Conservation (phyloP, 2,797 vertebrate genomes). For the Anas capensis region DNA sequence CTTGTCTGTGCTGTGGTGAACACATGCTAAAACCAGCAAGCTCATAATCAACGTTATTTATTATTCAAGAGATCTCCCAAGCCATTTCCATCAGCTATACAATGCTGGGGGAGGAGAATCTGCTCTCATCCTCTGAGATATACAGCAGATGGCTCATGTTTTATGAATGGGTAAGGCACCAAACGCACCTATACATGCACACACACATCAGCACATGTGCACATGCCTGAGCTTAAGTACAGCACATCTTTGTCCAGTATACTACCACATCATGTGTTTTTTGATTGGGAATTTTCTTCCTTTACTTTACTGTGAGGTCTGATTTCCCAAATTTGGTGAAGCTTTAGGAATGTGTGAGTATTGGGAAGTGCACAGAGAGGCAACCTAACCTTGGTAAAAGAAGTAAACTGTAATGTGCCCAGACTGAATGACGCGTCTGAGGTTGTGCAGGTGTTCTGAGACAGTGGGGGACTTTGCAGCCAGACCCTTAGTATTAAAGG, state of each 20-base stretch:
- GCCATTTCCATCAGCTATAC: background rate
- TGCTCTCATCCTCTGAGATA: background rate
- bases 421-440: background rate
- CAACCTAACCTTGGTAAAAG: background rate
- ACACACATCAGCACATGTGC: background rate
- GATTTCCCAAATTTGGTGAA: background rate
- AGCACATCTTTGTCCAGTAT: background rate
- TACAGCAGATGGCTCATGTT: conserved; percentile 22
- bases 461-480: background rate
- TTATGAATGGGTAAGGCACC: background rate
- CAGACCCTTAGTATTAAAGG: background rate
- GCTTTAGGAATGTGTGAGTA: background rate
- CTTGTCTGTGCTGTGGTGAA: background rate
- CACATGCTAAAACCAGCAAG: background rate
- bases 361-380: background rate
- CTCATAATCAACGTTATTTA: background rate
- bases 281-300: background rate
- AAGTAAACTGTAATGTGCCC: background rate
- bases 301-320: background rate
- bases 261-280: background rate
- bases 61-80: conserved; percentile 25
- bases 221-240: rapidly evolving
- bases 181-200: background rate
- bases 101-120: background rate
- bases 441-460: background rate